Conservation (phyloP, 1,140 invertebrate species). For the Chironomus striatipennis region DNA sequence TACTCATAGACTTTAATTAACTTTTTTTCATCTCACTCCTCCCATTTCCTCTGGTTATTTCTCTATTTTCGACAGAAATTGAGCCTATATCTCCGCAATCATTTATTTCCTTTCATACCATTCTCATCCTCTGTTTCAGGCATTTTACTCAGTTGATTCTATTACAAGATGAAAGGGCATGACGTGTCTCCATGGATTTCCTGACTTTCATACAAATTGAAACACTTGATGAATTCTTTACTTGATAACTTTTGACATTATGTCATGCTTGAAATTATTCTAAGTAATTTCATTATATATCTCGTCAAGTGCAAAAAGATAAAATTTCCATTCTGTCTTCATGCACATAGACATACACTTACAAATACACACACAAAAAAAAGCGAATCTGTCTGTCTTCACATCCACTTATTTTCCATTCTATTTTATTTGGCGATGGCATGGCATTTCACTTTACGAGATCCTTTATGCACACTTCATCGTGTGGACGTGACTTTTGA, state of each 20-base stretch:
- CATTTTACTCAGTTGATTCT: background rate
- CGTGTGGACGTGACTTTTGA: background rate
- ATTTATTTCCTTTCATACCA: background rate
- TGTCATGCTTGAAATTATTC: constrained; percentile 8
- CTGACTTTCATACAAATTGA: background rate
- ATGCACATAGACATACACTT: too few relatives aligned
- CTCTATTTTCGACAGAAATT: background rate
- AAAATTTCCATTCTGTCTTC: too few relatives aligned
- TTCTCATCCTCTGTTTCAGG: background rate
- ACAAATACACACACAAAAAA: too few relatives aligned
- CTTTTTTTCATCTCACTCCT: background rate
- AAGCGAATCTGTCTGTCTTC: too few relatives aligned
- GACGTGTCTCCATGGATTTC: background rate
- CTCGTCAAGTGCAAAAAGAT: too few relatives aligned
- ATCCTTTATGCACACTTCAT: constrained; percentile 6
- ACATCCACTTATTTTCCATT: too few relatives aligned
- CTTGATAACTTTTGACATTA: constrained; percentile 13
- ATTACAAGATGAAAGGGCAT: background rate
- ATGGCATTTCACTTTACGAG: background rate
- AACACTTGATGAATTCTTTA: constrained; percentile 8
- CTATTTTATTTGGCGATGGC: too few relatives aligned
- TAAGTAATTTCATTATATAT: too few relatives aligned
- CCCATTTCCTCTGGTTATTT: background rate
- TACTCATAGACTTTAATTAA: background rate
- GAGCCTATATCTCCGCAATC: background rate